Evolutionary conservation across 2,113 vertebrate genomes (phyloP), one percentile per base, ranked within the genome.

Genomic region (Ciconia boyciana): DNA sequence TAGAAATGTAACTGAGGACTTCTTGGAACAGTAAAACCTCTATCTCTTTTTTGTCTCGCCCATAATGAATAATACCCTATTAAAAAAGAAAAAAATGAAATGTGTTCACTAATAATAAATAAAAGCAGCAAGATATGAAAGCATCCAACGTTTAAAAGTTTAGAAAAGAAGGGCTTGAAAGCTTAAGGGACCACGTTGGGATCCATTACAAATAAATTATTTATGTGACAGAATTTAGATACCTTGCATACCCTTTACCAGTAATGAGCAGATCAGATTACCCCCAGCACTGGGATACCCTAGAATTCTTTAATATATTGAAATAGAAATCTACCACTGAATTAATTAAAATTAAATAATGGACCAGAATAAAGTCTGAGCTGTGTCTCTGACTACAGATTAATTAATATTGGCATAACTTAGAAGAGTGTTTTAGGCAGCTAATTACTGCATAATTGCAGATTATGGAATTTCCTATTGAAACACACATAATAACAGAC

Each of bases 21-120:
- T 99, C 99, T 36, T 98, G 98, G 97, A 99, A 99, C 68, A 99
- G 97, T 80, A 99, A 98, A 74, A 99, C 98, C 89, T 99, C 98
- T 96, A 98, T 90, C 91, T 99, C 98, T 60, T 98, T 98, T 95
- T 99, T 99, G 96, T 99, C 99, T 76, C 98, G 98, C 43, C 99
- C 99, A 95, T 99, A 99, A 96, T 99, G 98, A 95, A 99, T 98
- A 32, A 99, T 97, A 55, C 99, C 99, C 99, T 99, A 78, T 72
- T 72, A 46, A n/a, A 62, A 79, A 94, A 41, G 68, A 14, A 77
- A 71, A 90, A 17, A 93, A 72, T 85, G 7, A 64, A 91, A 85
- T 29, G 58, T 18, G n/a, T 81, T 72, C 16, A 70, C 8, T 43
- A 91, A 49, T 54, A 77, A 78, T 57, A 95, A 83, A 78, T 39